phyloP scores from a whole-genome alignment of 2,113 vertebrate genomes.

The Ursus arctos region DNA sequence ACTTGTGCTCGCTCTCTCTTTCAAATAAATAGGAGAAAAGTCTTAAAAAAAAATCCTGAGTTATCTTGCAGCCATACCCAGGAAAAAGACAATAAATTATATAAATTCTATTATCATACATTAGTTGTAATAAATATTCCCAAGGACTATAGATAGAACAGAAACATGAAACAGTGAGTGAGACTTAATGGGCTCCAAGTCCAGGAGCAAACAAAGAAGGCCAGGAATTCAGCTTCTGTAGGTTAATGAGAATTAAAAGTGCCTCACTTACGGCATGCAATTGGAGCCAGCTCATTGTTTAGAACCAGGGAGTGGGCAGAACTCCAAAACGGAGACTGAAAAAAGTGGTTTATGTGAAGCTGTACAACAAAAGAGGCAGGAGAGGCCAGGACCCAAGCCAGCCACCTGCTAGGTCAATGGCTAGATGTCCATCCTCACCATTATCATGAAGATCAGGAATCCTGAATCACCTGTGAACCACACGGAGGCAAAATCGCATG shows the following conservation, averaged over 20 bases:
- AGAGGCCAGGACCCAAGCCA: neutral
- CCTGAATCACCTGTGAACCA: neutral
- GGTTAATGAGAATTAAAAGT: slow-evolving; percentile 54
- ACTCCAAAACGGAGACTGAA: slow-evolving; percentile 46
- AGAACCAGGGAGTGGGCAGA: slow-evolving; percentile 10
- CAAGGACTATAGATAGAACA: slow-evolving; percentile 35
- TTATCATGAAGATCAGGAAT: neutral
- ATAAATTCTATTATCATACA: neutral
- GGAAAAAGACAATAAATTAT: slow-evolving; percentile 25
- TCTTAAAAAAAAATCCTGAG: neutral
- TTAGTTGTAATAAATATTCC: slow-evolving; percentile 32
- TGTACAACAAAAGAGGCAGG: slow-evolving; percentile 14
- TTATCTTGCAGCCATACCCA: neutral
- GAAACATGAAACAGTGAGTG: slow-evolving; percentile 51
- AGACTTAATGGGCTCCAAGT: neutral
- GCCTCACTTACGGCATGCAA: slow-evolving; percentile 13
- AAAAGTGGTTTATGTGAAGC: neutral
- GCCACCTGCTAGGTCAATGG: neutral
- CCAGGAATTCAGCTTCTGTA: slow-evolving; percentile 55
- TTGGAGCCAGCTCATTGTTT: neutral
- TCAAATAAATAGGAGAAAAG: neutral
- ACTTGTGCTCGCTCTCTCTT: neutral
- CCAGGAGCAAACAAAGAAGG: slow-evolving; percentile 34
- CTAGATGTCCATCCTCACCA: neutral
- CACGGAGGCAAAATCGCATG: neutral